Percentiles rank a stretch among this genome's conserved stretches.
These are phyloP conservation scores for Limnodromus scolopaceus DNA, from an alignment of 2,797 vertebrate species.

Conservation along the genomic window DNA sequence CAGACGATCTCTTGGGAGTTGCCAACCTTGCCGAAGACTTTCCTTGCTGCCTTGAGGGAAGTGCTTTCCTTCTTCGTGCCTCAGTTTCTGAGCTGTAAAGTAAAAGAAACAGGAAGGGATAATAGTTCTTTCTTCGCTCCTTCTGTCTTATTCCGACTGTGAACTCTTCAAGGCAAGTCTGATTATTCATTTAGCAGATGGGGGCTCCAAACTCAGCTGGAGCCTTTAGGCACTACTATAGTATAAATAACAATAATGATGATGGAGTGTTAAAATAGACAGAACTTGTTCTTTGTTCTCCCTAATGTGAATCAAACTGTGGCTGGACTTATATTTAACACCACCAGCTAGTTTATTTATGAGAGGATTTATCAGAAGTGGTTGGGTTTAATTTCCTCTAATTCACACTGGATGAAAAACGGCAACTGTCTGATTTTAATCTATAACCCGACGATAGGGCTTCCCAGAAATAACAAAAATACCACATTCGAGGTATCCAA, in stretches of 20 bases:
- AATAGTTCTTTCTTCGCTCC: neutral
- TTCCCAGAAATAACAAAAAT: conserved; percentile 59
- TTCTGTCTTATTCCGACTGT: neutral
- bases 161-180: neutral
- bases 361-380: conserved; percentile 63
- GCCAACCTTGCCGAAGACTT: neutral
- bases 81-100: neutral
- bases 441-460: conserved; percentile 7
- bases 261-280: conserved; percentile 19
- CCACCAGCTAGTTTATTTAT: conserved; percentile 58
- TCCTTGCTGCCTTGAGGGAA: neutral
- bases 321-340: conserved; percentile 33
- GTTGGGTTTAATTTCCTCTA: conserved; percentile 67
- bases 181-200: neutral
- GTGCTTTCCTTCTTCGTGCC: neutral
- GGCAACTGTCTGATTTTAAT: conserved; percentile 54
- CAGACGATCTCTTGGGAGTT: neutral
- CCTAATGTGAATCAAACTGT: conserved; percentile 24
- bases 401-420: conserved; percentile 52
- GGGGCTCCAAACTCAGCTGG: conserved; percentile 39
- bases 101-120: neutral
- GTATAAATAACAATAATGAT: conserved; percentile 52
- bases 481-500: neutral
- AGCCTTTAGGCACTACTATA: conserved; percentile 4
- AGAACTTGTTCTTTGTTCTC: conserved; percentile 31